Conservation (phyloP, 2,113 vertebrate species). For the Podiceps cristatus region DNA sequence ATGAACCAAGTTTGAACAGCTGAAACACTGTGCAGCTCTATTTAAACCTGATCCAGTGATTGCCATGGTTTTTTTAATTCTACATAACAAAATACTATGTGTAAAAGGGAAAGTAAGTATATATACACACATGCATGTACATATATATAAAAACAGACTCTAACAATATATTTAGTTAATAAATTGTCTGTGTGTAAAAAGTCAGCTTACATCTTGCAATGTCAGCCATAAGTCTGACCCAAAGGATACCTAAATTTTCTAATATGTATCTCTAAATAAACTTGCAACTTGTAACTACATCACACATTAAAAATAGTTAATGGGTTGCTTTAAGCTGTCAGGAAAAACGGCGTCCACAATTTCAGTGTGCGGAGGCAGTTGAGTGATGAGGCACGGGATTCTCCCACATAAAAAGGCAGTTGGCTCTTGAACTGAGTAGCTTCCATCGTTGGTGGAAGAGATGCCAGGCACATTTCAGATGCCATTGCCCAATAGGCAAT, state of each 20-base stretch:
- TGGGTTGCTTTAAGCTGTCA: neutral
- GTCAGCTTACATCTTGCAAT: neutral
- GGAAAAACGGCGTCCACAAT: neutral
- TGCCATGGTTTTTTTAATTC: neutral
- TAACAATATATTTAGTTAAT: neutral
- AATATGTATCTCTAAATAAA: neutral
- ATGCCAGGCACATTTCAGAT: neutral
- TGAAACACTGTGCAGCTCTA: neutral
- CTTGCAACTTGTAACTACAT: neutral
- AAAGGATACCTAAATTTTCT: neutral
- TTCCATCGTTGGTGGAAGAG: neutral
- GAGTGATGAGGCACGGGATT: neutral
- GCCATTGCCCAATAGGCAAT: neutral
- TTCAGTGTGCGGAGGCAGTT: neutral
- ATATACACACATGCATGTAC: accelerated
- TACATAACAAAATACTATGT: neutral
- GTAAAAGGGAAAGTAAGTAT: neutral
- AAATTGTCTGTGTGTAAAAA: neutral
- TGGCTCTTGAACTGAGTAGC: neutral
- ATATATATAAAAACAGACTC: neutral
- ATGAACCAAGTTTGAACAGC: neutral
- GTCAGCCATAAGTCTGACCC: neutral
- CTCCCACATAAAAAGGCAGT: neutral
- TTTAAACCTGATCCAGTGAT: neutral
- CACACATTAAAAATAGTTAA: neutral